Conservation (phyloP, 2,888 invertebrate species). For the Therioaphis trifolii region DNA sequence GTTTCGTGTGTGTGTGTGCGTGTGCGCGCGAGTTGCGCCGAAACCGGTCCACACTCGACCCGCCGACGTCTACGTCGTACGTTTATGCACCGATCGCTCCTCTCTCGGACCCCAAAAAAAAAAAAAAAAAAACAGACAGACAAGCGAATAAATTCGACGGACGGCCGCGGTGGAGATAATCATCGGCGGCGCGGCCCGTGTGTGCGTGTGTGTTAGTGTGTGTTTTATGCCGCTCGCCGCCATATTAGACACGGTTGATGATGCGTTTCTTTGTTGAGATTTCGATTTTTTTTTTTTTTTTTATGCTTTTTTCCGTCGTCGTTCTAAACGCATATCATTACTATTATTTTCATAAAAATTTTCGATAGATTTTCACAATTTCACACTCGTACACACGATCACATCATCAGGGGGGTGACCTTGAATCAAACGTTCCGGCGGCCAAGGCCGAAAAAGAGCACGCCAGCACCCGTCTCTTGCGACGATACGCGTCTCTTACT, state of each 20-base stretch:
- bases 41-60: slow-evolving; percentile 57
- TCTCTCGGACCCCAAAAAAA: slow-evolving; percentile 53
- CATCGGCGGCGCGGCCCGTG: slow-evolving; percentile 27
- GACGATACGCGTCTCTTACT: no score
- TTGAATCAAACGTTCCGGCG: no score
- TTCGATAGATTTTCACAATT: not conserved
- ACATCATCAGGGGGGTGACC: no score
- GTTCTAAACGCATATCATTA: not conserved
- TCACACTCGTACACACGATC: not conserved
- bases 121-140: slow-evolving; percentile 39
- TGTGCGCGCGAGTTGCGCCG: slow-evolving; percentile 27
- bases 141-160: slow-evolving; percentile 55
- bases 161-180: slow-evolving; percentile 38
- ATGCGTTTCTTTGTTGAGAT: slow-evolving; percentile 45
- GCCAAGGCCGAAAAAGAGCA: no score
- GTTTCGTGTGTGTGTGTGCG: not conserved
- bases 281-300: slow-evolving; percentile 3
- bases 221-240: slow-evolving; percentile 26
- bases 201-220: not conserved
- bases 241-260: slow-evolving; percentile 41
- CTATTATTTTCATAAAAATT: no score
- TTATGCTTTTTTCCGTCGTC: not conserved
- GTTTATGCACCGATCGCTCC: not conserved
- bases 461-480: no score
- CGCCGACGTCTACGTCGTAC: slow-evolving; percentile 11